Percentiles rank a stretch among this genome's conserved stretches.
phyloP scores from a whole-genome alignment of 2,113 vertebrate genomes.

The Catagonus wagneri region DNA sequence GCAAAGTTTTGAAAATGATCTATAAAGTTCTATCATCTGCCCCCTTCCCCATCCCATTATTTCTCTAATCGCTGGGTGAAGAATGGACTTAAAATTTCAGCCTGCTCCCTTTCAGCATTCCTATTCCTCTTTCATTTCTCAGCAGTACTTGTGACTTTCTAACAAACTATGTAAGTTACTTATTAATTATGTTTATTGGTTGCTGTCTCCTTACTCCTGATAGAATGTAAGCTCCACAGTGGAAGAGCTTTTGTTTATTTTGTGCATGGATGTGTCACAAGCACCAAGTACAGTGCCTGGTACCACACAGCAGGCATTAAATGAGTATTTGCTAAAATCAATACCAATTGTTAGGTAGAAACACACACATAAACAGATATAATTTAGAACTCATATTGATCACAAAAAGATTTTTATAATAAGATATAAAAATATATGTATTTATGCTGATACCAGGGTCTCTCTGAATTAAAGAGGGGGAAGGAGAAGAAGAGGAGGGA shows the following conservation, averaged over 20 bases:
- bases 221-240: not conserved
- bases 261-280: not conserved
- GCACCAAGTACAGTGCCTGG: not conserved
- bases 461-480: not conserved
- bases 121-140: not conserved
- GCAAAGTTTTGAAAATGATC: not conserved
- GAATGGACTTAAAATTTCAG: not conserved
- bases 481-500: not conserved
- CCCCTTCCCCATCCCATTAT: not conserved
- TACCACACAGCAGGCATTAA: not conserved
- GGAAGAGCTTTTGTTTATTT: not conserved
- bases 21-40: not conserved
- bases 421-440: not conserved
- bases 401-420: not conserved
- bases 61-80: not conserved
- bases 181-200: not conserved
- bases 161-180: not conserved
- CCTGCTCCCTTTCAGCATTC: not conserved
- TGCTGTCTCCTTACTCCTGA: not conserved
- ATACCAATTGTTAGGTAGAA: not conserved
- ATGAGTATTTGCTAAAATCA: not conserved
- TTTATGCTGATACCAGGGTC: not conserved
- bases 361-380: not conserved
- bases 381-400: not conserved
- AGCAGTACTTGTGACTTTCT: not conserved